phyloP scores from a whole-genome alignment of 2,888 invertebrate species.

The Elegia similella region DNA sequence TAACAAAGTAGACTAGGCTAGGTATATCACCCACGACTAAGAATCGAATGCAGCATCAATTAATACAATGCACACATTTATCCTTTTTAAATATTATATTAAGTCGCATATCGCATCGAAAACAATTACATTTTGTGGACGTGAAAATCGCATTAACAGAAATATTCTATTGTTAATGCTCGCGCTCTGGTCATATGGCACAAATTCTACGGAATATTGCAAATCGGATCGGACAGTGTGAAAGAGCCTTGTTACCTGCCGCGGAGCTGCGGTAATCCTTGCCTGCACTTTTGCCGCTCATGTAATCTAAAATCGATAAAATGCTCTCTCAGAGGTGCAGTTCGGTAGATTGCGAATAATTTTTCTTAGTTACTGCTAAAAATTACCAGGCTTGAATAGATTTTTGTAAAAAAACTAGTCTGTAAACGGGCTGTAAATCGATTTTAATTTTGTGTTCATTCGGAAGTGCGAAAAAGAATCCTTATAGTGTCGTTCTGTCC shows the following conservation, averaged over 20 bases:
- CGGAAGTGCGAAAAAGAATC: no score
- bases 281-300: slow-evolving; percentile 41
- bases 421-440: no score
- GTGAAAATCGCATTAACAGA: no score
- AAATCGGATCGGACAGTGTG: slow-evolving; percentile 8
- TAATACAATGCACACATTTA: no score
- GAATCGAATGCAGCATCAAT: no score
- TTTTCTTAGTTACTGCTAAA: slow-evolving; percentile 20
- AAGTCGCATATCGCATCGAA: no score
- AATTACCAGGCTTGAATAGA: neutral
- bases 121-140: no score
- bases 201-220: neutral
- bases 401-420: neutral
- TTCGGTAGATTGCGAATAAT: slow-evolving; percentile 26
- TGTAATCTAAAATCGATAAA: slow-evolving; percentile 53
- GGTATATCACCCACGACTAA: no score
- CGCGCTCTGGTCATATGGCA: neutral
- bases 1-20: no score
- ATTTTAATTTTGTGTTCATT: no score
- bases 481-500: no score
- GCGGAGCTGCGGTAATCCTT: slow-evolving; percentile 34
- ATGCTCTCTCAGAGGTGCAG: slow-evolving; percentile 30
- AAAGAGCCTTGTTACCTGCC: slow-evolving; percentile 22
- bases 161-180: neutral
- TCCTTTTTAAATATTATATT: no score